phyloP scores from a whole-genome alignment of 2,888 invertebrate genomes.

The Neoitamus cyanurus region DNA sequence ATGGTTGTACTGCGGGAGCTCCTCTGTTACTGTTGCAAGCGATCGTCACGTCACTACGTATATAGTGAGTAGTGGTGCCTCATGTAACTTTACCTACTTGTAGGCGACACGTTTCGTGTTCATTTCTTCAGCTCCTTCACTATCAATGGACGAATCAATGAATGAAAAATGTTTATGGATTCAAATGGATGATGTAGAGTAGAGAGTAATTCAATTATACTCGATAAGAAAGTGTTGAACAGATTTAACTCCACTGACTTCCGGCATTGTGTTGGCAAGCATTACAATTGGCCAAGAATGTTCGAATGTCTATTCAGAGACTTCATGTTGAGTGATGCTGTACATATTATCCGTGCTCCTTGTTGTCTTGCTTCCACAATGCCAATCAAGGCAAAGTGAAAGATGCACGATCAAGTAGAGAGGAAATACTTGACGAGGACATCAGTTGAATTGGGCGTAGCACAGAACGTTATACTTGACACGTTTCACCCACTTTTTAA shows the following conservation, averaged over 20 bases:
- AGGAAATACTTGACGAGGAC: no score
- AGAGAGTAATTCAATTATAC: constrained; percentile 26
- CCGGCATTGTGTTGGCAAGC: neutral
- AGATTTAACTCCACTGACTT: neutral
- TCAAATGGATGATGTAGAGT: constrained; percentile 15
- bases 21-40: neutral
- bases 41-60: neutral
- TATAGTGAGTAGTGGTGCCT: neutral
- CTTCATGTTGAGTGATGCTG: neutral
- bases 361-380: neutral
- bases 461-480: no score
- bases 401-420: no score
- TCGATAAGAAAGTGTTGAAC: constrained; percentile 26
- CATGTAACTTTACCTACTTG: neutral
- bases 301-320: neutral
- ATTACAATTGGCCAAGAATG: constrained; percentile 2
- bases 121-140: neutral
- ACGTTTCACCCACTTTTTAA: no score
- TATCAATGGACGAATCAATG: constrained; percentile 35
- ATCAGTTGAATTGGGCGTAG: no score
- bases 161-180: constrained; percentile 31
- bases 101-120: neutral
- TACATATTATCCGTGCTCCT: neutral
- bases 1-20: neutral
- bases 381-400: neutral